phyloP scores from a whole-genome alignment of 2,888 invertebrate species.

The Cactoblastis cactorum region DNA sequence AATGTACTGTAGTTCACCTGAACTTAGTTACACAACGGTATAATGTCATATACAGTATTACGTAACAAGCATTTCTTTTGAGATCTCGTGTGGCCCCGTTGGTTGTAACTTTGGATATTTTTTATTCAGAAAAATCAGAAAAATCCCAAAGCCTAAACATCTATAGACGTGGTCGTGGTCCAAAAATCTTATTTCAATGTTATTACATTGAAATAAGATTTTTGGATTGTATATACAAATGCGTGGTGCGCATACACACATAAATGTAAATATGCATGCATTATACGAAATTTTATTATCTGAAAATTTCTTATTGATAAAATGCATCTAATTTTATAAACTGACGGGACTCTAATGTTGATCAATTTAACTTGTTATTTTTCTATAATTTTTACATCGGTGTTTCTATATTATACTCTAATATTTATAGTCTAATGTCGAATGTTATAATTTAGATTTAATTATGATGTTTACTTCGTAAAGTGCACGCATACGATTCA shows the following conservation, averaged over 20 bases:
- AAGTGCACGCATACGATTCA: neutral
- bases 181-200: too few relatives aligned
- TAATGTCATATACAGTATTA: conserved; percentile 1
- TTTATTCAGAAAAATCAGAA: too few relatives aligned
- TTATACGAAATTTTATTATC: neutral
- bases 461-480: neutral
- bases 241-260: too few relatives aligned
- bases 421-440: neutral
- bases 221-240: too few relatives aligned
- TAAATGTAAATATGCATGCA: too few relatives aligned
- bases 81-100: neutral
- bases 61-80: neutral
- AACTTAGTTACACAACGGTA: neutral
- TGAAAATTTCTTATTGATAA: neutral
- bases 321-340: neutral
- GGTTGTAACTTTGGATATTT: too few relatives aligned
- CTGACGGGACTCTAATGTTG: neutral
- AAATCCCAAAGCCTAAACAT: too few relatives aligned
- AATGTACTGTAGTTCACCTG: neutral
- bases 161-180: too few relatives aligned
- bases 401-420: neutral
- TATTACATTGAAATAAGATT: too few relatives aligned
- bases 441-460: neutral
- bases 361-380: neutral
- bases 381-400: neutral